These are phyloP conservation scores for Bos javanicus DNA, from an alignment of 2,113 vertebrate genomes.

Conservation along the genomic window DNA sequence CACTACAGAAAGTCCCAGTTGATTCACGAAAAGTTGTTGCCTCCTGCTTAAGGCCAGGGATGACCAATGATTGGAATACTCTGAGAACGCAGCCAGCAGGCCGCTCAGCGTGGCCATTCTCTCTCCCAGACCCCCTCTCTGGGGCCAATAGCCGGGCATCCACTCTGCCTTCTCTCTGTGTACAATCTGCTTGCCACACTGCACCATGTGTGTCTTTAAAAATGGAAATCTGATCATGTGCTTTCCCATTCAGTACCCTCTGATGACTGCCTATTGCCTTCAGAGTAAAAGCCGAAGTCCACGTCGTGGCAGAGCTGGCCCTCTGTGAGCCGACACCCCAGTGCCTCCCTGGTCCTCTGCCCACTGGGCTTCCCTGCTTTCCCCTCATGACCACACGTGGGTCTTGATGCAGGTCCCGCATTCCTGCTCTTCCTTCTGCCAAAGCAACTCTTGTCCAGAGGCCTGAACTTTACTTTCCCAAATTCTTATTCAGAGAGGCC, in stretches of 20 bases:
- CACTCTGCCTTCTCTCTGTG: not conserved
- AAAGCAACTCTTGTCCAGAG: not conserved
- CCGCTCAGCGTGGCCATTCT: not conserved
- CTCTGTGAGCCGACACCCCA: not conserved
- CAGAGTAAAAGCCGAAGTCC: not conserved
- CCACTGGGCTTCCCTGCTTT: not conserved
- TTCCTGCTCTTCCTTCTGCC: not conserved
- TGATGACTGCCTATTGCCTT: not conserved
- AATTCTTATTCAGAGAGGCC: not conserved
- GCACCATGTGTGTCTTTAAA: not conserved
- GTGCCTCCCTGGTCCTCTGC: not conserved
- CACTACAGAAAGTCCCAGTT: not conserved
- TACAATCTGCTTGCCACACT: not conserved
- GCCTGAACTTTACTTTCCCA: not conserved
- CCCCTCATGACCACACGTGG: not conserved
- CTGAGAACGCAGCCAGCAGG: not conserved
- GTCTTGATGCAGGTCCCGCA: not conserved
- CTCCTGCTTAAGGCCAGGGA: not conserved
- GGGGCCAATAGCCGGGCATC: not conserved
- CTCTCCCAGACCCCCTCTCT: not conserved
- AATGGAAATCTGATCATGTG: not conserved
- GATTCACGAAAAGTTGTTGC: not conserved
- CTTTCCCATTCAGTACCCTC: not conserved
- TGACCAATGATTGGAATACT: not conserved
- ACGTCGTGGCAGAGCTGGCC: not conserved